phyloP scores from a whole-genome alignment of 2,888 invertebrate genomes.

The Silvanus unidentatus region DNA sequence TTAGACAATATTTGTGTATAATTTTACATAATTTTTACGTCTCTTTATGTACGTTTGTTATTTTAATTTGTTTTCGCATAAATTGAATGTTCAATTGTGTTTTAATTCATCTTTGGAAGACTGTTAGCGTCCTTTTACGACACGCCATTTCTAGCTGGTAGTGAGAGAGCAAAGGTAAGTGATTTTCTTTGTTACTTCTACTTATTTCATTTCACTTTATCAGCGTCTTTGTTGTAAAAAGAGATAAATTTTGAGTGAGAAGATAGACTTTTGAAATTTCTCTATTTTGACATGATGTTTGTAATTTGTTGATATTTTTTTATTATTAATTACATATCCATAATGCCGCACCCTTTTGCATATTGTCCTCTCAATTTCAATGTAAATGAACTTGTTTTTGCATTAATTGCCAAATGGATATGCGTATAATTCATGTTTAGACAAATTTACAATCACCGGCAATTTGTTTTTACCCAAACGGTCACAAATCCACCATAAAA shows the following conservation, averaged over 20 bases:
- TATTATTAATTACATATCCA: not conserved
- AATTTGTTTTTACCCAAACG: too few species aligned
- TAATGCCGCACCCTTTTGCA: conserved; percentile 1
- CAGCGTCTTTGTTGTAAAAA: conserved; percentile 48
- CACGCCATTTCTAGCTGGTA: not conserved
- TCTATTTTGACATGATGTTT: too few species aligned
- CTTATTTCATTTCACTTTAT: conserved; percentile 49
- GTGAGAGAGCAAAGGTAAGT: conserved; percentile 42
- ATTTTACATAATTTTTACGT: not conserved
- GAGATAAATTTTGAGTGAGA: conserved; percentile 45
- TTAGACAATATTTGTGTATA: conserved; percentile 24
- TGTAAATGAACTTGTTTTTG: not conserved
- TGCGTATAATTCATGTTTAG: not conserved
- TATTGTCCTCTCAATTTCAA: not conserved
- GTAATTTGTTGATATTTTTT: too few species aligned
- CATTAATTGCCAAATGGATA: not conserved
- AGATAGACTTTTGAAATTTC: conserved; percentile 30
- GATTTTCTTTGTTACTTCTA: conserved; percentile 47
- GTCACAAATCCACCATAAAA: too few species aligned
- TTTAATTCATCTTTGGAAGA: too few species aligned
- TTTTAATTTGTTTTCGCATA: too few species aligned
- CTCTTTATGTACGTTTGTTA: too few species aligned
- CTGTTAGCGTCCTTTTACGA: conserved; percentile 19
- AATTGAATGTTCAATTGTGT: too few species aligned
- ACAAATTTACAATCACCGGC: too few species aligned